Evolutionary conservation across 2,113 vertebrate species (phyloP).

Genomic region (Notothenia rossii): DNA sequence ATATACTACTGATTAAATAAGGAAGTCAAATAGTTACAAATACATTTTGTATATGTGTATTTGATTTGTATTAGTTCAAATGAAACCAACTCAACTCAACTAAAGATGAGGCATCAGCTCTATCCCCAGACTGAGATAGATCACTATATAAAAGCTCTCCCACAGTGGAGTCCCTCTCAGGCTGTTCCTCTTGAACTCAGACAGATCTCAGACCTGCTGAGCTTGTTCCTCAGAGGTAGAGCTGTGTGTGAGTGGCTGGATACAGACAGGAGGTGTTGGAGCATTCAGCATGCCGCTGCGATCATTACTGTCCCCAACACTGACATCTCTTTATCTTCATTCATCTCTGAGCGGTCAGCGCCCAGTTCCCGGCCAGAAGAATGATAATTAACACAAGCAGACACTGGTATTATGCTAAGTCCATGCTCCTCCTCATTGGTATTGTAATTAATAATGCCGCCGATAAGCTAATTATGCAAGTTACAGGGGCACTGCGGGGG

Average conservation of each 20-base stretch:
- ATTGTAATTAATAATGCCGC: constrained; percentile 84
- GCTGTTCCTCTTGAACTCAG: constrained; percentile 25
- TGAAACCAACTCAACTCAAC: too few relatives aligned
- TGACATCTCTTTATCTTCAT: constrained; percentile 55
- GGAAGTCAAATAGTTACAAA: too few relatives aligned
- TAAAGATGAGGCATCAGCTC: background rate
- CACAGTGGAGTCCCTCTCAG: constrained; percentile 41
- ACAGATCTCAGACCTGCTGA: background rate
- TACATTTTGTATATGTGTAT: too few relatives aligned
- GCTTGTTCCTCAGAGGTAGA: constrained; percentile 31
- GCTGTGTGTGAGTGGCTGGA: constrained; percentile 31
- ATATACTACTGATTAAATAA: too few relatives aligned
- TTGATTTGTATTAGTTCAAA: too few relatives aligned
- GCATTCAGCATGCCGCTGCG: constrained; percentile 26
- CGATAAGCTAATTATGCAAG: constrained; percentile 86
- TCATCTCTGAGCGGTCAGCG: constrained; percentile 49
- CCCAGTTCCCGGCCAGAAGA: constrained; percentile 66
- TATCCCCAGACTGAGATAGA: background rate
- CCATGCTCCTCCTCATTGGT: constrained; percentile 68
- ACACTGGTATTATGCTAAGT: constrained; percentile 73
- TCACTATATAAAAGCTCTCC: constrained; percentile 24
- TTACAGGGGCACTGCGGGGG: constrained; percentile 74
- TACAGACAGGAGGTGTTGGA: constrained; percentile 39
- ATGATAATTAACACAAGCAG: constrained; percentile 79
- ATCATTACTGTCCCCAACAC: constrained; percentile 55